Evolutionary conservation across 2,113 vertebrate genomes (phyloP), one percentile per base, ranked within the genome.

Genomic region (Lynx canadensis): DNA sequence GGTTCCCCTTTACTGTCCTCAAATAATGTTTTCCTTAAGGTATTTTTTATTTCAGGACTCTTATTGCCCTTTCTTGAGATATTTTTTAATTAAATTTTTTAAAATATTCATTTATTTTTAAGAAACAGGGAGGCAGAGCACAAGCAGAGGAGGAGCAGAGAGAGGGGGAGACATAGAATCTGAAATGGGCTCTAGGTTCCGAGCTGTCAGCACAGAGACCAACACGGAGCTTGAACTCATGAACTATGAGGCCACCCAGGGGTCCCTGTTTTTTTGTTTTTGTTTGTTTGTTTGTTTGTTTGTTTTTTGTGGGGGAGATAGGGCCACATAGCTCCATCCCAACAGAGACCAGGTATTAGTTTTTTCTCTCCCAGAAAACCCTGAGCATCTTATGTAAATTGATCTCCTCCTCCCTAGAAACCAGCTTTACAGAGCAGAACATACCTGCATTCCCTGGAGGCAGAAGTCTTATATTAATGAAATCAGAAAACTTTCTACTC

Each of bases 401-500:
- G 36, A 84, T 66, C 78, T 69, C 65, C 81, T 91, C 48, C 27
- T 94, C 63, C 60, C 73, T 13, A 73, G 29, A 82, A 88, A 96
- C 69, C 60, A 96, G 87, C 15, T 97, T 90, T 55, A 73, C 29
- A 68, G 52, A 52, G 33, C 33, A 93, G 81, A 96, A 48, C 68
- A 88, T 71, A 78, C 57, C 65, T 94, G 23, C 27, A 48, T 74
- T 94, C 74, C 66, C 52, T 93, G 52, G 92, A 31, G 88, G 41
- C 71, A 57, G 81, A 73, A 78, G 41, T 7, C 11, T 93, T 84
- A 48, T 41, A 95, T 60, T 98, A 88, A 91, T 73, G 50, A 93
- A 91, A 60, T 74, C 78, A 97, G 89, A 79, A 88, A 96, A 66
- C 55, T 73, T 96, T 89, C 27, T 89, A 55, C 14, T 89, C 27